These are phyloP conservation scores for Leucophenga maculata DNA, from an alignment of 2,888 invertebrate genomes.

Conservation along the genomic window DNA sequence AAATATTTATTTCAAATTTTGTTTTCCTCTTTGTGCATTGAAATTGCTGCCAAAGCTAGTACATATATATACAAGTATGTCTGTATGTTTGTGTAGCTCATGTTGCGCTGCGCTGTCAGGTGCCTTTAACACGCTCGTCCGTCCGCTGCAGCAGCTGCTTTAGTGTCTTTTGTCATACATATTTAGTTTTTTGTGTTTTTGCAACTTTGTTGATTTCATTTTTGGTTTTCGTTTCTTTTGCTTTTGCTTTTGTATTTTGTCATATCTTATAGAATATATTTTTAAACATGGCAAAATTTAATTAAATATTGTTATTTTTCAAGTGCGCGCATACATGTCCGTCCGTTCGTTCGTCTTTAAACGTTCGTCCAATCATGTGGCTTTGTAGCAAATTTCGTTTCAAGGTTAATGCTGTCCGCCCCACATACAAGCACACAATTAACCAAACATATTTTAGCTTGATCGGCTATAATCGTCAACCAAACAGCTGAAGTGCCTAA, in stretches of 20 bases:
- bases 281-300: slow-evolving; percentile 52
- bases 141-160: not conserved
- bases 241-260: not conserved
- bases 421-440: not conserved
- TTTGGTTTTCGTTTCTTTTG: not conserved
- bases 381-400: slow-evolving; percentile 24
- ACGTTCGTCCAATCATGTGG: not conserved
- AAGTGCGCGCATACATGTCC: slow-evolving; percentile 36
- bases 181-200: slow-evolving; percentile 44
- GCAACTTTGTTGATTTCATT: slow-evolving; percentile 25
- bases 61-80: slow-evolving; percentile 4
- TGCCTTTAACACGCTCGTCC: not conserved
- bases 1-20: slow-evolving; percentile 47
- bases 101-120: slow-evolving; percentile 33
- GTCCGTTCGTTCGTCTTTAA: not conserved
- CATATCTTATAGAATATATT: slow-evolving; percentile 13
- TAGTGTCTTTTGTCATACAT: slow-evolving; percentile 25
- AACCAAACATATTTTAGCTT: slow-evolving; percentile 15
- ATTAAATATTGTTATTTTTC: slow-evolving; percentile 47
- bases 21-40: slow-evolving; percentile 12
- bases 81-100: slow-evolving; percentile 26
- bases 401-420: slow-evolving; percentile 21
- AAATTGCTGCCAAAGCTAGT: not conserved
- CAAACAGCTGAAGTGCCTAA: not conserved
- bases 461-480: not conserved